Conservation (phyloP, 2,797 vertebrate genomes). For the Champsocephalus gunnari region DNA sequence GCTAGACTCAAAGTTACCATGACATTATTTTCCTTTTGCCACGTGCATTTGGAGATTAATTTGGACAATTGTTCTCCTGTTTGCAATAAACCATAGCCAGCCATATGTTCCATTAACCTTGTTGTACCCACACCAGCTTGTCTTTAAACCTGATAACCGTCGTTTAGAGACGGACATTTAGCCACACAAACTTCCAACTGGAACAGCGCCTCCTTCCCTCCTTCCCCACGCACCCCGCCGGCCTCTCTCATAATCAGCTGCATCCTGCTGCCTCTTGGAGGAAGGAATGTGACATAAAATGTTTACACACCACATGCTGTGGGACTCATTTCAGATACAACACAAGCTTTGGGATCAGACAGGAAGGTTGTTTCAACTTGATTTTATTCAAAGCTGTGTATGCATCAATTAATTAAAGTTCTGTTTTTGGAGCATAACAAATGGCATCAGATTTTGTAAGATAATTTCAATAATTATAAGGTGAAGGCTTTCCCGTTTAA, state of each 20-base stretch:
- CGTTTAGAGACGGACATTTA: constrained; percentile 50
- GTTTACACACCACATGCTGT: constrained; percentile 35
- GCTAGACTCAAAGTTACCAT: constrained; percentile 39
- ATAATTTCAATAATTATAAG: neutral
- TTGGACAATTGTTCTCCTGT: constrained; percentile 41
- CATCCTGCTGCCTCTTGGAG: constrained; percentile 82
- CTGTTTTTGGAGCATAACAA: neutral
- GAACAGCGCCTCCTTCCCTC: constrained; percentile 8
- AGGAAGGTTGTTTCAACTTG: neutral
- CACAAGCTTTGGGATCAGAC: neutral
- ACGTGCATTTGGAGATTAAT: constrained; percentile 59
- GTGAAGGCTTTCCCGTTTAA: constrained; percentile 7
- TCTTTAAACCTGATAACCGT: constrained; percentile 59
- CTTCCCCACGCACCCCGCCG: neutral
- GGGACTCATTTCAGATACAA: constrained; percentile 14
- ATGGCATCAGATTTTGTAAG: neutral
- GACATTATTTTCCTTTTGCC: constrained; percentile 18
- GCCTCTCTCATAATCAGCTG: constrained; percentile 56
- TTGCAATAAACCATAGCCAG: constrained; percentile 6
- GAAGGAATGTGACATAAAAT: constrained; percentile 78
- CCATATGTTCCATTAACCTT: constrained; percentile 65
- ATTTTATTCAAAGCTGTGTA: neutral
- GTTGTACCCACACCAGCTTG: constrained; percentile 44
- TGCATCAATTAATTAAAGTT: neutral
- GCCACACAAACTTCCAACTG: constrained; percentile 11